phyloP scores from a whole-genome alignment of 1,140 invertebrate genomes.

The Nasonia giraulti region DNA sequence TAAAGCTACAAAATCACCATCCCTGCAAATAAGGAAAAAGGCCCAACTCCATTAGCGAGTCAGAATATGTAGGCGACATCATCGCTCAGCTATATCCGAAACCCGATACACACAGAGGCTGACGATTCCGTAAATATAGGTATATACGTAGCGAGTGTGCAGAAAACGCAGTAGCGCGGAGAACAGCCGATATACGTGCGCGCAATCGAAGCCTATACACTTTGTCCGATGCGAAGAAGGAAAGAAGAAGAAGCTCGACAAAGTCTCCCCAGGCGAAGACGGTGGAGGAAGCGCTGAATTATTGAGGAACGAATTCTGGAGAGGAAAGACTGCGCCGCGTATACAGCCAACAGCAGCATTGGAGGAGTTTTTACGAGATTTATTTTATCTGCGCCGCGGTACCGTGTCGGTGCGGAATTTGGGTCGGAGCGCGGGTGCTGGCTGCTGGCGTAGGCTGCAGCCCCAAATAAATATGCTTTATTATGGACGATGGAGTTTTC shows the following conservation, averaged over 20 bases:
- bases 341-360: neutral
- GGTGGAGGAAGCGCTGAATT: neutral
- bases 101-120: too few relatives aligned
- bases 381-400: neutral
- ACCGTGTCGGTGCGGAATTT: neutral
- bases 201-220: neutral
- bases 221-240: neutral
- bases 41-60: neutral
- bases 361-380: neutral
- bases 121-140: too few relatives aligned
- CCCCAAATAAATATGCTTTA: neutral
- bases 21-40: neutral
- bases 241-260: slow-evolving; percentile 18
- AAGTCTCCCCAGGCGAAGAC: neutral
- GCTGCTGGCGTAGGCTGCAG: neutral
- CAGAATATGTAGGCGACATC: neutral
- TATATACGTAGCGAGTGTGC: too few relatives aligned
- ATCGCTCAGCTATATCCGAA: neutral
- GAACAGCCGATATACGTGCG: neutral
- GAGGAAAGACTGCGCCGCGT: neutral
- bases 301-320: neutral
- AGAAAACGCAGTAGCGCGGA: too few relatives aligned
- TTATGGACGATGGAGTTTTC: neutral
- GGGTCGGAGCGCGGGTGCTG: neutral
- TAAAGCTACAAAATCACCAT: neutral